A percentile compares a stretch with the other conserved stretches of the same genome.
phyloP scores from a whole-genome alignment of 2,888 invertebrate genomes.

The Omphaloscelis lunosa region DNA sequence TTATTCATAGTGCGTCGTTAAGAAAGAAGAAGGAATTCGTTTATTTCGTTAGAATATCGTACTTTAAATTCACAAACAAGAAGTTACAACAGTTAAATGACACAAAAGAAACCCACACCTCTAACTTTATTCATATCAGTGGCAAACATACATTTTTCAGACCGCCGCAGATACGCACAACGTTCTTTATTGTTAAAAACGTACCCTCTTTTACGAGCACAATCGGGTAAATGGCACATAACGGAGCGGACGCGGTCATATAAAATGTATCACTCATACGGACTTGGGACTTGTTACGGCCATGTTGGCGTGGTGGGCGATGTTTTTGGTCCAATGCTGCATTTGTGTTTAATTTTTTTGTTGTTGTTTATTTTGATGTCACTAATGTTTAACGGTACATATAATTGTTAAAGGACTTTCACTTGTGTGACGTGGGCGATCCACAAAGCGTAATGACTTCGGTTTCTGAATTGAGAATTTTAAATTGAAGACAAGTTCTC shows the following conservation, averaged over 20 bases:
- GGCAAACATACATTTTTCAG: conserved; percentile 52
- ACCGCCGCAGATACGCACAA: conserved; percentile 39
- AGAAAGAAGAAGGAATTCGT: background rate
- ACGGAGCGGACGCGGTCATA: conserved; percentile 61
- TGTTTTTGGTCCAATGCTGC: conserved; percentile 36
- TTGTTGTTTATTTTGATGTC: background rate
- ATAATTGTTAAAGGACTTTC: background rate
- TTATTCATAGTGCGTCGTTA: background rate
- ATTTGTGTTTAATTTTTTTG: background rate
- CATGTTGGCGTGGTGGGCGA: conserved; percentile 23
- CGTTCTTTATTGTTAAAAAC: conserved; percentile 67
- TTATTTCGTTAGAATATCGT: background rate
- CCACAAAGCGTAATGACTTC: background rate
- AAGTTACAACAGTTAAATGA: background rate
- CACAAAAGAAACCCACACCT: conserved; percentile 10
- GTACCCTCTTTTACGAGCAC: conserved; percentile 67
- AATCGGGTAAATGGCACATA: conserved; percentile 66
- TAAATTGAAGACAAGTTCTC: background rate
- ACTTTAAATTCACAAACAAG: conserved; percentile 1
- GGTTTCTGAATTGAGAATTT: background rate
- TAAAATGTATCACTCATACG: conserved; percentile 65
- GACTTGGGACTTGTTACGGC: conserved; percentile 21
- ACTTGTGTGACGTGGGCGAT: background rate
- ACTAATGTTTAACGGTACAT: background rate
- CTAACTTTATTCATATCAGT: conserved; percentile 56